Conservation (phyloP, 2,797 vertebrate genomes). For the Acropternis orthonyx region DNA sequence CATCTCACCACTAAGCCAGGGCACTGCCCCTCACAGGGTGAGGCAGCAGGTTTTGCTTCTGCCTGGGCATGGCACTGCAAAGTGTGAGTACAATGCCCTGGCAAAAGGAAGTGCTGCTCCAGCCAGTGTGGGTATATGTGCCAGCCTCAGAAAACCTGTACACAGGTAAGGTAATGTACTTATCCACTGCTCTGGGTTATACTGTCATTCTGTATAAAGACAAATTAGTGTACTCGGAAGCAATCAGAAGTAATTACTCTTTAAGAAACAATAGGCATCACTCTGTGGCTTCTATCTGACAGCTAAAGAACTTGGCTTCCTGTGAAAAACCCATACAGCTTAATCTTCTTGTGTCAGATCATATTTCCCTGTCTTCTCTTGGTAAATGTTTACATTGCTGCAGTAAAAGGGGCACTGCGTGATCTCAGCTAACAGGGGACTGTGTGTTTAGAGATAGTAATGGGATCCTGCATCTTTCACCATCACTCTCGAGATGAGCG, state of each 20-base stretch:
- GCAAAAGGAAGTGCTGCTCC: constrained; percentile 76
- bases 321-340: constrained; percentile 57
- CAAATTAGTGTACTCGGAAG: constrained; percentile 63
- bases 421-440: constrained; percentile 5
- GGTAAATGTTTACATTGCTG: constrained; percentile 63
- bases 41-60: constrained; percentile 75
- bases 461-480: constrained; percentile 13
- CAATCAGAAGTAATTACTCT: constrained; percentile 70
- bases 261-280: constrained; percentile 64
- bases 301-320: constrained; percentile 55
- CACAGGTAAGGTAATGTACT: constrained; percentile 73
- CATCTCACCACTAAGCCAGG: constrained; percentile 70
- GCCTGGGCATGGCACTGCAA: constrained; percentile 78
- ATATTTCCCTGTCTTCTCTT: constrained; percentile 57
- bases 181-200: constrained; percentile 8
- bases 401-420: constrained; percentile 29
- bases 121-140: constrained; percentile 73
- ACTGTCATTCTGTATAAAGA: constrained; percentile 47
- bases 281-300: constrained; percentile 62
- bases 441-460: constrained; percentile 17
- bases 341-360: constrained; percentile 65
- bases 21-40: constrained; percentile 71
- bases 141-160: constrained; percentile 73
- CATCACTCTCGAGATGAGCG: not conserved
- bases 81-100: constrained; percentile 72